Conservation (phyloP, 2,113 vertebrate genomes). For the Ciconia maguari region DNA sequence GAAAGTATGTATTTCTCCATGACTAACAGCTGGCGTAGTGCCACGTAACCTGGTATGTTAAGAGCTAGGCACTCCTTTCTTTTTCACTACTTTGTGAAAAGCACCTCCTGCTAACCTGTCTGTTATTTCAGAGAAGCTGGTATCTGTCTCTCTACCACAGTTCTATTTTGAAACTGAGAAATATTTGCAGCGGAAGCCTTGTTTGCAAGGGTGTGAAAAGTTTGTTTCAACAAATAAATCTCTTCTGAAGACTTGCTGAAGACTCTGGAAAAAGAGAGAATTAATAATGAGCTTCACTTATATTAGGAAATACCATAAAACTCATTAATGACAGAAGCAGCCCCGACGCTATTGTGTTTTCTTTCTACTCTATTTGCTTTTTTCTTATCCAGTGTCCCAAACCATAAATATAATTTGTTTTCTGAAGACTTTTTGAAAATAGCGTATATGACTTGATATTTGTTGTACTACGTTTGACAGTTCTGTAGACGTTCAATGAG, state of each 20-base stretch:
- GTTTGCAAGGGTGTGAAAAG: background rate
- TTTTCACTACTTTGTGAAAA: background rate
- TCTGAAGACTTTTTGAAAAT: background rate
- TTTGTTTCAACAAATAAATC: background rate
- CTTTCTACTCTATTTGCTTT: background rate
- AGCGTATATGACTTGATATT: background rate
- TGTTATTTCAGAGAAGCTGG: background rate
- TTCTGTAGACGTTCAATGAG: background rate
- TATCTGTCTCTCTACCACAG: background rate
- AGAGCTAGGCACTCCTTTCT: background rate
- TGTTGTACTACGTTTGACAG: background rate
- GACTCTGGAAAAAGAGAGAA: fast-evolving
- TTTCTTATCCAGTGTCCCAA: background rate
- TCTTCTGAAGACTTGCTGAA: background rate
- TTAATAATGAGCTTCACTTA: background rate
- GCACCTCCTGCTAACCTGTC: background rate
- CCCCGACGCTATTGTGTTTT: background rate
- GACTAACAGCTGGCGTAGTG: background rate
- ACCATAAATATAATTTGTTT: background rate
- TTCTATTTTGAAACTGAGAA: background rate
- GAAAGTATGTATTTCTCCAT: background rate
- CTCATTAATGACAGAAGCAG: background rate
- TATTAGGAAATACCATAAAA: background rate
- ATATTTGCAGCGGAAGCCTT: background rate
- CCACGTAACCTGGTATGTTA: fast-evolving